Percentiles rank a stretch among this genome's conserved stretches.
Conservation (phyloP, 2,888 invertebrate genomes). For the Stenchaetothrips biformis region DNA sequence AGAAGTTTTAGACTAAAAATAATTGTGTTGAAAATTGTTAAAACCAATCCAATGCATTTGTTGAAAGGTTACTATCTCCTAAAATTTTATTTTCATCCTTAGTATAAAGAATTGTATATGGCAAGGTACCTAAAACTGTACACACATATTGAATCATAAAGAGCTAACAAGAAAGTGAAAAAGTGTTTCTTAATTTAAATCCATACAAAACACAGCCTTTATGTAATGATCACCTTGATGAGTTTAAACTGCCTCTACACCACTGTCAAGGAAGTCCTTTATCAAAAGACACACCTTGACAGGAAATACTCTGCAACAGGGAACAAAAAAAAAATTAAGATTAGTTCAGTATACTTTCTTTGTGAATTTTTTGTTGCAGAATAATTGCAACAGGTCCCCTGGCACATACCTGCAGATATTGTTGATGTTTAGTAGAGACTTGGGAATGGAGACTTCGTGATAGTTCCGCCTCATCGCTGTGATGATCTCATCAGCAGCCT, state of each 20-base stretch:
- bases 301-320: slow-evolving; percentile 53
- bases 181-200: neutral
- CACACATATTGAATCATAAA: too few species aligned
- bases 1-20: too few species aligned
- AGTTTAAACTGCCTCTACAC: slow-evolving; percentile 47
- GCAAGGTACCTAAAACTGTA: too few species aligned
- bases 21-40: too few species aligned
- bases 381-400: slow-evolving; percentile 26
- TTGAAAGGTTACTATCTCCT: too few species aligned
- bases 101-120: too few species aligned
- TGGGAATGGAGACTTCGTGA: slow-evolving; percentile 60
- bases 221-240: neutral
- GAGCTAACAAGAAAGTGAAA: neutral
- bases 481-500: slow-evolving; percentile 62
- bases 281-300: slow-evolving; percentile 49
- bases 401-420: slow-evolving; percentile 44
- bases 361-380: neutral
- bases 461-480: slow-evolving; percentile 61
- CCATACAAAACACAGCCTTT: neutral
- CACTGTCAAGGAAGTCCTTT: slow-evolving; percentile 60
- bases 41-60: too few species aligned
- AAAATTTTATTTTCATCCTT: too few species aligned
- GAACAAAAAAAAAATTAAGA: neutral
- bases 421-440: slow-evolving; percentile 54
- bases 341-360: neutral